Percentiles rank a stretch among this genome's conserved stretches.
Conservation (phyloP, 2,113 vertebrate species). For the Osmerus eperlanus region DNA sequence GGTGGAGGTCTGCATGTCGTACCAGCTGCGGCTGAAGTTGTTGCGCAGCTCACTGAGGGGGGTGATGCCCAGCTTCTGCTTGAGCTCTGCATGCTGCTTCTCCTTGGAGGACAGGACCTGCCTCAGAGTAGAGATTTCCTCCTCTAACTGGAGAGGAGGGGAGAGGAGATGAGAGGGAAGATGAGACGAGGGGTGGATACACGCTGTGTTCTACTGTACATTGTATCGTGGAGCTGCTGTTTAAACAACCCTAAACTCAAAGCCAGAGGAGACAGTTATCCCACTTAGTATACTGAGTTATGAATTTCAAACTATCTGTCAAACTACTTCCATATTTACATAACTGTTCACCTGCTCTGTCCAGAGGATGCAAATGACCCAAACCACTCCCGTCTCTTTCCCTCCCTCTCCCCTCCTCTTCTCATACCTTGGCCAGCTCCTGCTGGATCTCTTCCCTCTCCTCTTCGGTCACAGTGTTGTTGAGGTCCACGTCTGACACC, state of each 20-base stretch:
- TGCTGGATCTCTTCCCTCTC: conserved; percentile 87
- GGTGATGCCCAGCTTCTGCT: conserved; percentile 87
- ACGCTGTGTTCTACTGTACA: too few relatives aligned
- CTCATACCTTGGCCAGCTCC: conserved; percentile 84
- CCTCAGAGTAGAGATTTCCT: conserved; percentile 90
- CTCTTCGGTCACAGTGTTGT: conserved; percentile 82
- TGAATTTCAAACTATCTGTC: too few relatives aligned
- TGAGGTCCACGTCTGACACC: conserved; percentile 79
- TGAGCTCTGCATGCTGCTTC: conserved; percentile 87
- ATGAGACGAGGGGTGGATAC: too few relatives aligned
- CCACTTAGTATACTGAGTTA: too few relatives aligned
- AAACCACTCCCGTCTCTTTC: too few relatives aligned
- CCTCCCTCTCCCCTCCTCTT: too few relatives aligned
- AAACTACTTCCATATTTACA: too few relatives aligned
- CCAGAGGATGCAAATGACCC: too few relatives aligned
- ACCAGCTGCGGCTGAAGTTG: conserved; percentile 93
- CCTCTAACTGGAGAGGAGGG: conserved; percentile 78
- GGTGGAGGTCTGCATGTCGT: conserved; percentile 88
- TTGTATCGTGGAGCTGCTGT: too few relatives aligned
- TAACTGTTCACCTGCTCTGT: too few relatives aligned
- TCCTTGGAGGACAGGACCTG: conserved; percentile 95
- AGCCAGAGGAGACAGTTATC: too few relatives aligned
- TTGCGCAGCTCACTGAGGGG: conserved; percentile 86
- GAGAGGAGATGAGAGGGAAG: not conserved
- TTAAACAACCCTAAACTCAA: too few relatives aligned